These are phyloP conservation scores for Pecten maximus DNA, from an alignment of 2,888 invertebrate genomes.

Conservation along the genomic window DNA sequence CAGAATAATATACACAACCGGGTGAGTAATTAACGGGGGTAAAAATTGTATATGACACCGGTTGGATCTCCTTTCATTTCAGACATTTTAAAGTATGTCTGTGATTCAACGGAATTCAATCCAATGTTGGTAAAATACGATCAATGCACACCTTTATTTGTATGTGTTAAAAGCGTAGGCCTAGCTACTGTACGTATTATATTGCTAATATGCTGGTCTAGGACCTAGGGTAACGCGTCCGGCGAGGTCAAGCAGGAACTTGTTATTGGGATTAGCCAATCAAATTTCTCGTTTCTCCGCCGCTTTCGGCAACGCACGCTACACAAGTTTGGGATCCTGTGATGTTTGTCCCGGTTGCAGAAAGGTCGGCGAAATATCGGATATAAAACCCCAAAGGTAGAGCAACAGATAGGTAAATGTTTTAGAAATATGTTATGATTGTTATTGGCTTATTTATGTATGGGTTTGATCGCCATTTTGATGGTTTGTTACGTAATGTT, in stretches of 20 bases:
- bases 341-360: background rate
- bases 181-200: too few relatives aligned
- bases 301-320: background rate
- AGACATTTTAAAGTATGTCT: too few relatives aligned
- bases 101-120: too few relatives aligned
- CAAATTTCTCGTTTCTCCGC: slow-evolving; percentile 22
- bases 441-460: background rate
- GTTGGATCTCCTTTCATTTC: too few relatives aligned
- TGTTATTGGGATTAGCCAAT: slow-evolving; percentile 28
- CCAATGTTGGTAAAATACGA: too few relatives aligned
- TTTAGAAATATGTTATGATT: background rate
- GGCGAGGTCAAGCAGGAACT: slow-evolving; percentile 25
- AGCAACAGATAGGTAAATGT: background rate
- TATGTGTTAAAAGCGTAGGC: too few relatives aligned
- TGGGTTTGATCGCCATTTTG: background rate
- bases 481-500: background rate
- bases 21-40: too few relatives aligned
- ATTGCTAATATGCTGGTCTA: too few relatives aligned
- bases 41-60: too few relatives aligned
- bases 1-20: too few relatives aligned
- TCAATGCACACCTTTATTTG: too few relatives aligned
- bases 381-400: background rate
- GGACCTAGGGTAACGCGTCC: too few relatives aligned
- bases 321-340: background rate
- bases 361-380: background rate